Evolutionary conservation across 2,113 vertebrate species (phyloP).

Genomic region (Corythoichthys intestinalis): DNA sequence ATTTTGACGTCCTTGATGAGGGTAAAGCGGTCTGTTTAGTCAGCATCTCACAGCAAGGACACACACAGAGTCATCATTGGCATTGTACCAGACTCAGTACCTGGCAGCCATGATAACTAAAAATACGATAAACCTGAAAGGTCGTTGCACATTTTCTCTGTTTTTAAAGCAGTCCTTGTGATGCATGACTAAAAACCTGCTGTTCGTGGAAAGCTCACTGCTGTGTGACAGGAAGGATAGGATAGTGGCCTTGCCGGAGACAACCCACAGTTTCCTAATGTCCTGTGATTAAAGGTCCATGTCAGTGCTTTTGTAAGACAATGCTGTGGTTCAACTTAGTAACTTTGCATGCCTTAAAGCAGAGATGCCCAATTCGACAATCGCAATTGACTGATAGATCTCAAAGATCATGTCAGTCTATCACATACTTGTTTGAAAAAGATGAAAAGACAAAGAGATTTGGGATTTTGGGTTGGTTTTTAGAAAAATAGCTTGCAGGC

Average conservation of each 20-base stretch:
- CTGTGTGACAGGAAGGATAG: slow-evolving; percentile 24
- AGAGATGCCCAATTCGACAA: no score
- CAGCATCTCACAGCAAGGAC: slow-evolving; percentile 42
- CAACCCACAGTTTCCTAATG: slow-evolving; percentile 17
- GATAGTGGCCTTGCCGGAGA: slow-evolving; percentile 37
- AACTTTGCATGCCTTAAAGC: background rate
- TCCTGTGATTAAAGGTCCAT: slow-evolving; percentile 10
- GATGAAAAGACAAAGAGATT: no score
- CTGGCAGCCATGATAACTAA: background rate
- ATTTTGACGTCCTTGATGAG: slow-evolving; percentile 51
- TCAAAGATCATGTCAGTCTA: no score
- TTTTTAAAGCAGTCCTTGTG: background rate
- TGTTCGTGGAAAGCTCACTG: slow-evolving; percentile 8
- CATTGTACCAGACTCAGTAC: slow-evolving; percentile 1
- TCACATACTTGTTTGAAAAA: no score
- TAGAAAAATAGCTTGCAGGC: no score
- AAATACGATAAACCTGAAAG: background rate
- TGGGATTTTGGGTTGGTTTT: no score
- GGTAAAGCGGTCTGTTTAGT: slow-evolving; percentile 36
- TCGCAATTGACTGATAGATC: no score
- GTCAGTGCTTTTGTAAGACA: background rate
- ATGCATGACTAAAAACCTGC: background rate
- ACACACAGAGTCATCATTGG: slow-evolving; percentile 4
- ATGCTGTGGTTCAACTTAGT: background rate
- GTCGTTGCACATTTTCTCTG: background rate